A percentile compares a stretch with the other conserved stretches of the same genome.
Evolutionary conservation across 2,797 vertebrate species (phyloP).

Genomic region (Cichlasoma orientale): DNA sequence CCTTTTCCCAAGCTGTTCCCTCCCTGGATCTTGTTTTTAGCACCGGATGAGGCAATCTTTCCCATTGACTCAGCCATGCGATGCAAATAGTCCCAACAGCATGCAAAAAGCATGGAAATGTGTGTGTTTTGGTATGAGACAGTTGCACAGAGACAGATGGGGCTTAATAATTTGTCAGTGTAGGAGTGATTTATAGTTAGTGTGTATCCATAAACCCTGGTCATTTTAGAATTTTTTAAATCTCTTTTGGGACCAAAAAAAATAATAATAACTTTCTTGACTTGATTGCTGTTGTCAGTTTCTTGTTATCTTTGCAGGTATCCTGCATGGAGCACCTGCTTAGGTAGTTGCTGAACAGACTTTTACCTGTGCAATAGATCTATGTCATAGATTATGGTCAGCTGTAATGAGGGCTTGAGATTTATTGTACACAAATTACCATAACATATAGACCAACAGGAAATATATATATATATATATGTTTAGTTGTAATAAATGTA

Average conservation of each 20-base stretch:
- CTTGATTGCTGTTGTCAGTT: not conserved
- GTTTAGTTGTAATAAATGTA: too few relatives aligned
- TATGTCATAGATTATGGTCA: too few relatives aligned
- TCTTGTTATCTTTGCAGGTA: not conserved
- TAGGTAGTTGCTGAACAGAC: not conserved
- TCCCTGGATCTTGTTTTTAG: constrained; percentile 74
- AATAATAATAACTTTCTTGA: too few relatives aligned
- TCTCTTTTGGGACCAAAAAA: too few relatives aligned
- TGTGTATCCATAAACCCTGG: not conserved
- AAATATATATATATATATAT: too few relatives aligned
- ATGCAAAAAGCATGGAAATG: constrained; percentile 74
- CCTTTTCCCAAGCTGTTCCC: constrained; percentile 70
- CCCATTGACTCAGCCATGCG: constrained; percentile 73
- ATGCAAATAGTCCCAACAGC: constrained; percentile 76
- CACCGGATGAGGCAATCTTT: constrained; percentile 69
- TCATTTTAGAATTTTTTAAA: not conserved
- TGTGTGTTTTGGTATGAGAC: not conserved
- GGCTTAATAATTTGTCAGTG: too few relatives aligned
- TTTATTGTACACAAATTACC: too few relatives aligned
- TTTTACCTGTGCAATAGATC: too few relatives aligned
- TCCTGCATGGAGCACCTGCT: not conserved
- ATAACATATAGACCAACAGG: too few relatives aligned
- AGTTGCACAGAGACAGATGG: not conserved
- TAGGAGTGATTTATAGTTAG: not conserved
- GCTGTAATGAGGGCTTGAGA: too few relatives aligned